Percentiles rank a stretch among this genome's conserved stretches.
Conservation (phyloP, 2,797 vertebrate genomes). For the Lacerta viridis region DNA sequence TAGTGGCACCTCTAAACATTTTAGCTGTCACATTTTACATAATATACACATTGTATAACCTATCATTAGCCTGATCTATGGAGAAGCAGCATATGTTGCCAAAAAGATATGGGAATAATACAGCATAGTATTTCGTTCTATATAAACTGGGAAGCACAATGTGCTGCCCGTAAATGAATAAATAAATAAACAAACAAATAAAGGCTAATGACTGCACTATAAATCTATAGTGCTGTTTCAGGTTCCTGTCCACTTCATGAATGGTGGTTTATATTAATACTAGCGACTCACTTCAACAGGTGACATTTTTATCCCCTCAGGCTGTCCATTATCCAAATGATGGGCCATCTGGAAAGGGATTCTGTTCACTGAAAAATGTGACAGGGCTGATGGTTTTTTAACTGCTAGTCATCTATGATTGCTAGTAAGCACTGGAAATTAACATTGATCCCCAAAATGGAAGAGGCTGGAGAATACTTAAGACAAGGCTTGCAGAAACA, state of each 20-base stretch:
- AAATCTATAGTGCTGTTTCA: conserved; percentile 65
- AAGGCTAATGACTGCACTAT: conserved; percentile 48
- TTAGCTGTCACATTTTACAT: neutral
- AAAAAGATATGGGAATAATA: conserved; percentile 34
- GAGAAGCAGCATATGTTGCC: conserved; percentile 5
- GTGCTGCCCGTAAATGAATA: conserved; percentile 11
- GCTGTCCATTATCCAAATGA: conserved; percentile 86
- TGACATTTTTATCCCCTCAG: conserved; percentile 85
- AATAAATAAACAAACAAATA: neutral
- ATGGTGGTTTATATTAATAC: conserved; percentile 80
- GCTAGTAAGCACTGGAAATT: conserved; percentile 82
- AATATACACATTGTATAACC: neutral
- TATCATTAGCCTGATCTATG: neutral
- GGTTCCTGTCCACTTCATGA: conserved; percentile 65
- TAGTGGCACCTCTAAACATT: conserved; percentile 1
- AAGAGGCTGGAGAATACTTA: conserved; percentile 80
- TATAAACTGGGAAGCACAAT: conserved; percentile 53
- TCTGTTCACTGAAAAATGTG: conserved; percentile 85
- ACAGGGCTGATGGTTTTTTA: conserved; percentile 86
- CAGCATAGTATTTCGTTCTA: conserved; percentile 29
- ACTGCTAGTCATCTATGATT: conserved; percentile 86
- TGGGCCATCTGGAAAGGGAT: conserved; percentile 85
- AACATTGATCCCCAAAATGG: conserved; percentile 80
- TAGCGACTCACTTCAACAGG: conserved; percentile 82
- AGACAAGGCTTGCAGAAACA: conserved; percentile 73